Evolutionary conservation across 1,140 invertebrate genomes (phyloP), one percentile per base, ranked within the genome.

Genomic region (Papilio polyxenes): DNA sequence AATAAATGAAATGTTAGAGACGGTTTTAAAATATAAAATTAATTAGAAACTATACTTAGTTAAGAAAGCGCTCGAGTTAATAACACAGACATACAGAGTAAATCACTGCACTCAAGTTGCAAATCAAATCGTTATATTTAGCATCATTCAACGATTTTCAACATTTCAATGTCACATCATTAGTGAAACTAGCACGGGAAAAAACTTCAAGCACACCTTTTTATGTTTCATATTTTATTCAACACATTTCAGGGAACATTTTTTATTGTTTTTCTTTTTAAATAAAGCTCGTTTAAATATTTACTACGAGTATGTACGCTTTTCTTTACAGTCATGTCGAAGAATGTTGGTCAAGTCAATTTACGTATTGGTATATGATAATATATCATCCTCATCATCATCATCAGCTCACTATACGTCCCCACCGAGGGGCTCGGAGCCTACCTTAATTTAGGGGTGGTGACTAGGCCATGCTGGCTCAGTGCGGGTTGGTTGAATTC

Each of bases 131-230:
- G 53, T 78, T 59, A 78, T 62, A 79, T 79, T 59, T 79, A 80
- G 23, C 20, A 80, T 48, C 59, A 11, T 80, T 80, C 49, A 77
- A 77, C 48, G 10, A 56, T 77, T 80, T 80, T 80, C 76, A 80
- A 31, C 40, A 49, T 69, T 80, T 62, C 78, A 80, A 80, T 40
- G 78, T 80, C 56, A 80, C 78, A 23, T 80, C 78, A 80, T 80
- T 80, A 80, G 78, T 62, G 56, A 23, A 37, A 79, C 40, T 75
- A 15, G 65, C 31, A 40, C 20, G 10, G 75, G n/a, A 15, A 76
- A 51, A 75, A 72, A 72, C 4, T 72, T 31, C 11, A 72, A 65
- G 62, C 56, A 37, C 65, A 72, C 6, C 65, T 72, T 72, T 72
- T 72, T 72, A 72, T 40, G 23, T 37, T 37, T 72, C 23, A 37